A percentile compares a stretch with the other conserved stretches of the same genome.
Evolutionary conservation across 2,113 vertebrate species (phyloP).

Genomic region (Gopherus flavomarginatus): DNA sequence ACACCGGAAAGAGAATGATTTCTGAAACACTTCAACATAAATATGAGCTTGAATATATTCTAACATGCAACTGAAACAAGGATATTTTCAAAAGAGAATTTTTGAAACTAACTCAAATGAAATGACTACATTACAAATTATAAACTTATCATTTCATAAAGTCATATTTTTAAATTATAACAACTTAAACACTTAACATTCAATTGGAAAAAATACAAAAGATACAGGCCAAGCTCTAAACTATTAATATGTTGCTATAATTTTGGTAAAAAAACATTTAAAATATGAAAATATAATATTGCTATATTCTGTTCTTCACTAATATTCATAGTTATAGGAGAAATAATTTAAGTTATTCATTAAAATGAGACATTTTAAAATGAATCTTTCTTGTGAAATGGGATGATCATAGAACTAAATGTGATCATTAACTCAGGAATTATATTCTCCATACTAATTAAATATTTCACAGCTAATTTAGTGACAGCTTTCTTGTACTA

Average conservation of each 20-base stretch:
- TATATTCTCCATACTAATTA: background rate
- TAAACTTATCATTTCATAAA: background rate
- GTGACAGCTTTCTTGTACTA: background rate
- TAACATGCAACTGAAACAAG: background rate
- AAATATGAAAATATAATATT: background rate
- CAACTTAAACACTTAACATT: background rate
- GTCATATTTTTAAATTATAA: background rate
- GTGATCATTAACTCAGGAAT: background rate
- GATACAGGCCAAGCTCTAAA: background rate
- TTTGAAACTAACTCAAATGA: background rate
- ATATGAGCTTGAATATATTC: background rate
- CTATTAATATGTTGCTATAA: background rate
- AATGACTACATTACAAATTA: background rate
- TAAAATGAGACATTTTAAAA: background rate
- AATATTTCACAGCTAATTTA: background rate
- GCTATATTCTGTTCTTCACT: background rate
- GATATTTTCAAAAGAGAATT: background rate
- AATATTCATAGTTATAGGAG: background rate
- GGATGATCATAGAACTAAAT: background rate
- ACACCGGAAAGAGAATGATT: background rate
- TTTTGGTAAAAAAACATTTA: background rate
- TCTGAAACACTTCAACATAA: background rate
- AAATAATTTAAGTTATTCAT: background rate
- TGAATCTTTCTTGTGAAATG: background rate
- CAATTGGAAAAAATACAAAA: background rate